Evolutionary conservation across 2,113 vertebrate genomes (phyloP).

Genomic region (Mionectes macconnelli): DNA sequence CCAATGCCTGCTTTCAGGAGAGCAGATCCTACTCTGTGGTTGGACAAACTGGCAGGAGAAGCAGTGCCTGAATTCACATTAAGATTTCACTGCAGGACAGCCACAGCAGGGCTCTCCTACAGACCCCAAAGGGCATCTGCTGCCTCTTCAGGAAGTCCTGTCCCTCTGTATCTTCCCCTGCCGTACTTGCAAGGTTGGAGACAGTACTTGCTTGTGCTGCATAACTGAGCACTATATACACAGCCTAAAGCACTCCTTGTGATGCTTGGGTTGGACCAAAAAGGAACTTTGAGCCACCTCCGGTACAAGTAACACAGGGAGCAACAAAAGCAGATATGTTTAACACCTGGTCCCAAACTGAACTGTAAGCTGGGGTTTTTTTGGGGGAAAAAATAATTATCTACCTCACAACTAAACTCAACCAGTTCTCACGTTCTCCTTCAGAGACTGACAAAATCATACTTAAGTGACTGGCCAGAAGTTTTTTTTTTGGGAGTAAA

Average conservation of each 20-base stretch:
- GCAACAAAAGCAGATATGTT: neutral
- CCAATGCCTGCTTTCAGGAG: neutral
- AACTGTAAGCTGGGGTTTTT: neutral
- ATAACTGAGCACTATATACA: neutral
- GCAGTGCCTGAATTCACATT: neutral
- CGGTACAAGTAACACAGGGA: neutral
- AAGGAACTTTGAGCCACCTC: neutral
- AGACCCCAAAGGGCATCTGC: neutral
- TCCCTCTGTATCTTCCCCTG: neutral
- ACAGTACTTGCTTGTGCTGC: neutral
- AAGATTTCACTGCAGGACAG: neutral
- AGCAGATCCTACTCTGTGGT: fast-evolving
- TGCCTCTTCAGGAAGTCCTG: neutral
- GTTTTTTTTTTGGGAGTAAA: neutral
- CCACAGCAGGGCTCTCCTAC: neutral
- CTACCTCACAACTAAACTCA: neutral
- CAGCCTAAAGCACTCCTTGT: neutral
- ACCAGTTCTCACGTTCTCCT: neutral
- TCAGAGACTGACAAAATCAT: neutral
- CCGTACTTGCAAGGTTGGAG: fast-evolving
- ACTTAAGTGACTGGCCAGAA: neutral
- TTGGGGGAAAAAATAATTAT: fast-evolving
- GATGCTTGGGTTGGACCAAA: neutral
- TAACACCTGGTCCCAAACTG: neutral
- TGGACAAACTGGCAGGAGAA: neutral